Base-by-base conservation (phyloP, 2,113 vertebrate species). In the Apteryx owenii region DNA sequence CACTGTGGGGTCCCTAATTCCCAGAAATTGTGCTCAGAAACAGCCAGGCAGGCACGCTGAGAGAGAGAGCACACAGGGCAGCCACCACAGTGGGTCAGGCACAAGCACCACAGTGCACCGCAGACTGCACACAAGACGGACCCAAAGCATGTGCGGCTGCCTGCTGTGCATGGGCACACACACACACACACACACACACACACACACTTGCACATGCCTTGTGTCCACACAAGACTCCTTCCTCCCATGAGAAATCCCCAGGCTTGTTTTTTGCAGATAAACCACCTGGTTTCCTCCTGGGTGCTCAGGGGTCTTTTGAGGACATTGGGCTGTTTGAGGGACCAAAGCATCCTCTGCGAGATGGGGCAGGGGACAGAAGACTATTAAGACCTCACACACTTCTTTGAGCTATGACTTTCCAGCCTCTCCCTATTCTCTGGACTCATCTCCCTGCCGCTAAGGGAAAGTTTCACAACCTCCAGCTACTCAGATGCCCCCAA, bases 201-300 rank as follows among this genome's bases (percentile, higher is more conserved):
- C 4, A 4, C 36, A 12, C 2, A 18, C 8, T 60, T 58, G 17
- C 23, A 15, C 7, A 5, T 16, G 8, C 75, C 10, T 3, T 0
- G 0, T 51, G n/a, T 72, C 42, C 48, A 7, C 5, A 12, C 50
- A 64, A 18, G 8, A 66, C 31, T 61, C 33, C 18, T 33, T 33
- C 31, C 58, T 61, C 31, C 60, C n/a, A 21, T 62, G 26, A 28
- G n/a, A 62, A 62, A 62, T n/a, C 22, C 31, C 18, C 33, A n/a
- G 60, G 60, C 20, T 26, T n/a, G 17, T 10, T 21, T 62, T n/a
- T n/a, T 16, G 31, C 60, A 62, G 10, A 62, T 15, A 31, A 26
- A 66, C 5, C 25, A 26, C 14, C 40, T 28, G 26, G 16, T 42
- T 28, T 68, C 16, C 28, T 21, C 26, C 40, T 42, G 38, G 40